Evolutionary conservation across 2,113 vertebrate species (phyloP).

Genomic region (Phrynosoma platyrhinos): DNA sequence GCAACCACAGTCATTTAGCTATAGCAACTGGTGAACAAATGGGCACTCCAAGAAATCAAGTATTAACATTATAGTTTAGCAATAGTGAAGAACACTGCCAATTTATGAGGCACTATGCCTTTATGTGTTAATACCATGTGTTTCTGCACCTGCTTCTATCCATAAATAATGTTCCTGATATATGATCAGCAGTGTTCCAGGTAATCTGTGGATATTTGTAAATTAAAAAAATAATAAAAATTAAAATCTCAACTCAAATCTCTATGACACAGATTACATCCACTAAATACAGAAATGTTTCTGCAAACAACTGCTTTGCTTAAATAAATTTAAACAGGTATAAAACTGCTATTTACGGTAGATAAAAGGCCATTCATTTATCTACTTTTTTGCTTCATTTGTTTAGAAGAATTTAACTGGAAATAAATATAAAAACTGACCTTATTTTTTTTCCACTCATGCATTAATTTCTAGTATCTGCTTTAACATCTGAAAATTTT

Average conservation of each 20-base stretch:
- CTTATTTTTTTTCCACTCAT: neutral
- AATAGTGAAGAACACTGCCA: neutral
- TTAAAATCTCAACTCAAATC: neutral
- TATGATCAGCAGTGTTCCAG: slow-evolving; percentile 2
- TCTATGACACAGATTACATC: neutral
- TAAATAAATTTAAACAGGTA: slow-evolving; percentile 2
- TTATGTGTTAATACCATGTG: neutral
- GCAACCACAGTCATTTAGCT: neutral
- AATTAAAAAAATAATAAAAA: slow-evolving; percentile 4
- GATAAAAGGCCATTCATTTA: slow-evolving; percentile 54
- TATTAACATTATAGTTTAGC: neutral
- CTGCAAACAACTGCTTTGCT: slow-evolving; percentile 23
- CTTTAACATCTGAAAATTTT: neutral
- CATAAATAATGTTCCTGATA: neutral
- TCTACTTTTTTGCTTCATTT: slow-evolving; percentile 11
- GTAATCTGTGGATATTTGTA: slow-evolving; percentile 31
- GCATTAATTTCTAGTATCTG: neutral
- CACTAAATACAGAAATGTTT: slow-evolving; percentile 32
- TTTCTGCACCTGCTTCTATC: no score
- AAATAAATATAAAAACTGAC: slow-evolving; percentile 27
- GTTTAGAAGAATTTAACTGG: slow-evolving; percentile 23
- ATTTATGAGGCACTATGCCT: neutral
- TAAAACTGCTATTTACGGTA: slow-evolving; percentile 35
- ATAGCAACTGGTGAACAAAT: neutral
- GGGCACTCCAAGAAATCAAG: neutral